These are phyloP conservation scores for Platycheirus albimanus DNA, from an alignment of 2,888 invertebrate species.

Conservation along the genomic window DNA sequence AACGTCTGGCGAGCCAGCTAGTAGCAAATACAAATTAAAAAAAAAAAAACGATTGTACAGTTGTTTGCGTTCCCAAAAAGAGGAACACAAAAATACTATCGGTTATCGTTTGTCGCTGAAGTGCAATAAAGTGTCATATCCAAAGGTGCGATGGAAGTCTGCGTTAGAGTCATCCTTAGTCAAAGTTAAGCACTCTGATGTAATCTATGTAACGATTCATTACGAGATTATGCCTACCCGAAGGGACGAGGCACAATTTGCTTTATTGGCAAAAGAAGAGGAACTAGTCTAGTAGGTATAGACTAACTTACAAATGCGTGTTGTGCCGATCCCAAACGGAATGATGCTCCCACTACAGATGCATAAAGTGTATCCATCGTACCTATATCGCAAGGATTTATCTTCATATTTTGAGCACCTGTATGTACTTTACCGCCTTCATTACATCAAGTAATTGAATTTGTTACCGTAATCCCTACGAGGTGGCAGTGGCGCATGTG, in stretches of 20 bases:
- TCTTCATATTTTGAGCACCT: not conserved
- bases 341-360: not conserved
- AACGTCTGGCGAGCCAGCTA: too few relatives aligned
- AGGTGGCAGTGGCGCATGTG: not conserved
- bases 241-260: not conserved
- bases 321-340: not conserved
- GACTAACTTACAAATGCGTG: not conserved
- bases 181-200: not conserved
- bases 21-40: too few relatives aligned
- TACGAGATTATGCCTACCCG: not conserved
- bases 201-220: not conserved
- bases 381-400: not conserved
- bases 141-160: not conserved
- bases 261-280: not conserved
- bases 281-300: not conserved
- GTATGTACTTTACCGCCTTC: not conserved
- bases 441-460: conserved; percentile 11
- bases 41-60: too few relatives aligned
- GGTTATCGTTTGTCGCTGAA: not conserved
- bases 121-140: not conserved
- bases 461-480: conserved; percentile 3
- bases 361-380: not conserved
- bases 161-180: not conserved
- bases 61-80: too few relatives aligned
- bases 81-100: not conserved